phyloP scores from a whole-genome alignment of 2,797 vertebrate species.

The Acanthis flammea region DNA sequence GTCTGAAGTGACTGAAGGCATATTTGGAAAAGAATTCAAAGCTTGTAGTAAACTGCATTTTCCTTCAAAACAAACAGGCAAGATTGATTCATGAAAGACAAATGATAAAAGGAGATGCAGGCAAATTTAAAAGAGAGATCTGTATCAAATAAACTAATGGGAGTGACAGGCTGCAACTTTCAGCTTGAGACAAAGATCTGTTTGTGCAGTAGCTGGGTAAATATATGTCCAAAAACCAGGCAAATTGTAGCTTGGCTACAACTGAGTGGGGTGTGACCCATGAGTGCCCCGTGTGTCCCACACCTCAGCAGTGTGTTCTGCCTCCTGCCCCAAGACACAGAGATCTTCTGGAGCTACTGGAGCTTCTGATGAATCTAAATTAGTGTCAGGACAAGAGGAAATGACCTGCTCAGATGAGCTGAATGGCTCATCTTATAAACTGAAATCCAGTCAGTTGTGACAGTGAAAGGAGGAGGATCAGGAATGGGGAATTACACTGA shows the following conservation, averaged over 20 bases:
- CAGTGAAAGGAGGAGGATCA: not conserved
- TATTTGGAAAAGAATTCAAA: constrained; percentile 39
- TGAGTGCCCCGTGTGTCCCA: rapidly evolving
- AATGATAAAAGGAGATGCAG: not conserved
- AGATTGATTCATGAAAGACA: not conserved
- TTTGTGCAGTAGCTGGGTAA: not conserved
- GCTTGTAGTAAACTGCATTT: constrained; percentile 6
- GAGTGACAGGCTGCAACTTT: not conserved
- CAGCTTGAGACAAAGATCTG: not conserved
- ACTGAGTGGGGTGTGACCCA: rapidly evolving
- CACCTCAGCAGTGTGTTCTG: not conserved
- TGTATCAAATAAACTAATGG: not conserved
- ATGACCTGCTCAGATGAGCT: not conserved
- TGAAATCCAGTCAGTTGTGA: not conserved
- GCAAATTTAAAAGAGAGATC: not conserved
- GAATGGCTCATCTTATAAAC: not conserved
- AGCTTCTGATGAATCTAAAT: not conserved
- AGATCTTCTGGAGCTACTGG: not conserved
- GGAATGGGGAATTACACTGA: not conserved
- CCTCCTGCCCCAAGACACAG: not conserved
- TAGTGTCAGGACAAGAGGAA: not conserved
- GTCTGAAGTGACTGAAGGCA: constrained; percentile 46
- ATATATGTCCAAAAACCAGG: rapidly evolving
- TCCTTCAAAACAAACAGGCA: constrained; percentile 21
- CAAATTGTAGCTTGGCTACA: not conserved